Conservation (phyloP, 2,888 invertebrate genomes). For the Rotaria macrura region DNA sequence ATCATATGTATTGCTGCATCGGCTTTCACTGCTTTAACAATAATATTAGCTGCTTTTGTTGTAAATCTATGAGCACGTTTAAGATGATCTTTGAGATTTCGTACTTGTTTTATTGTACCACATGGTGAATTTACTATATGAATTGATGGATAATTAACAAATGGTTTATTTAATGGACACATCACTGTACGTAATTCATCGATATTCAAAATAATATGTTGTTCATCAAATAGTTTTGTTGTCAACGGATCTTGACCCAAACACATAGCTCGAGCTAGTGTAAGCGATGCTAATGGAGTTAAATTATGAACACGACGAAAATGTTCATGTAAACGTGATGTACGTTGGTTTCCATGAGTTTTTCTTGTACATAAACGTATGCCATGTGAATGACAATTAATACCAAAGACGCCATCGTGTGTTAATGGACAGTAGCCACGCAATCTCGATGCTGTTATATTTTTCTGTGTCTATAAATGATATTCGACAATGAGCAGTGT, state of each 20-base stretch:
- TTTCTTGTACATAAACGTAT: not conserved
- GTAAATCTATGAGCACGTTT: not conserved
- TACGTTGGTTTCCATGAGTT: not conserved
- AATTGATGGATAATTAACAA: not conserved
- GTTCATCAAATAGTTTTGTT: not conserved
- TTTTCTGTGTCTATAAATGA: not conserved
- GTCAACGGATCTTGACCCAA: not conserved
- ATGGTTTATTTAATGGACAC: not conserved
- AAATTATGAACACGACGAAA: not conserved
- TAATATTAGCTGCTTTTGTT: not conserved
- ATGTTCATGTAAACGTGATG: not conserved
- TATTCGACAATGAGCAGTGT: not conserved
- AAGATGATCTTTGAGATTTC: not conserved
- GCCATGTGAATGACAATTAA: not conserved
- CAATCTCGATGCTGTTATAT: not conserved
- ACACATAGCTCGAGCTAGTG: not conserved
- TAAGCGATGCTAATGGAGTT: not conserved
- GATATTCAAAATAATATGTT: not conserved
- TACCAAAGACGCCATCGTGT: not conserved
- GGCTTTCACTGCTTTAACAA: not conserved
- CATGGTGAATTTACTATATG: not conserved
- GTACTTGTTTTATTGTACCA: not conserved
- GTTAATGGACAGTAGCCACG: not conserved
- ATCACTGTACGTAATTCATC: not conserved
- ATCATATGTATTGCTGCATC: not conserved